Base-by-base conservation (phyloP, 2,113 vertebrate species). In the Nothoprocta pentlandii region DNA sequence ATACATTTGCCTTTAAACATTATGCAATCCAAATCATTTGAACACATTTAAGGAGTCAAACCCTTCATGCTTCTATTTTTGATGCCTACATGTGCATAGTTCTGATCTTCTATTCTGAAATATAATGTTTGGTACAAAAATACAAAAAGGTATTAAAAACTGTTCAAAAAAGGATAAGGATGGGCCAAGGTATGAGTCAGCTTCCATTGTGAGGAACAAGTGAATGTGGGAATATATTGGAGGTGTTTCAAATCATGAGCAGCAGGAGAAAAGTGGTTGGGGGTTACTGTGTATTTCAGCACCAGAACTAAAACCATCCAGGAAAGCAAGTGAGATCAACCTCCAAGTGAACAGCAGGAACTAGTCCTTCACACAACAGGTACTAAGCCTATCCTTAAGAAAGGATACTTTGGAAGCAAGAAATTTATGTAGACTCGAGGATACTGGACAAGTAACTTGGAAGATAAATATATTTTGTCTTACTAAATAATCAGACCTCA, bases 1-100 rank as follows among this genome's bases (percentile, higher is more conserved):
- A 90, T 20, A 26, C 28, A 47, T 12, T 63, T 41, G 53, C 64
- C 71, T 90, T 85, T 68, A 42, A 69, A 30, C 34, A 44, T n/a
- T 69, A 58, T 41, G 49, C 87, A 82, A 77, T 5, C 19, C 8
- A 34, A 85, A 58, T 66, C 9, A 80, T 49, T 70, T 84, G 11
- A 80, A 49, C 12, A 46, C 12, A 63, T 36, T 70, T 54, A 11
- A 44, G 69, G 69, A 16, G 11, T 6, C 44, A 81, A 28, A 4
- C 3, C 26, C 34, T 2, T 2, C 3, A 36, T 2, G 54, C 10
- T 44, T 34, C 51, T 10, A 8, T 9, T 14, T 9, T 85, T 6
- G 49, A 49, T 49, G 21, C 21, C 49, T 14, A 7, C 23, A 17
- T 59, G 8, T 16, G 2, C 4, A 41, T 8, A 77, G 36, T 7